Evolutionary conservation across 53 echinoderm and acorn worm species (phyloP).

Genomic region (Luidia sarsii): DNA sequence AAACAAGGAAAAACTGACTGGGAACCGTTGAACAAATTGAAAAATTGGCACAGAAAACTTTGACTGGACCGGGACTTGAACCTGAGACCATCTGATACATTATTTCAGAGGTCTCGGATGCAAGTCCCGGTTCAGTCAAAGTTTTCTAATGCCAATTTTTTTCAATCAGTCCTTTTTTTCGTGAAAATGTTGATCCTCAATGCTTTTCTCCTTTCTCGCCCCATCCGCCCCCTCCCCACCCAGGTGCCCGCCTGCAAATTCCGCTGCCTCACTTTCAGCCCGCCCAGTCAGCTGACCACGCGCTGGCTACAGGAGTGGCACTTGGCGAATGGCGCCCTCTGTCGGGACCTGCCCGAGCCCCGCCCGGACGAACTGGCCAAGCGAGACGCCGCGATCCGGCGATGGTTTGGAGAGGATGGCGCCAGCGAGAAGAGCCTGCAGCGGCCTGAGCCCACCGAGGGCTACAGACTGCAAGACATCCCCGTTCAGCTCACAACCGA

Average conservation of each 20-base stretch:
- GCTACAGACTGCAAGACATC: slow-evolving; percentile 23
- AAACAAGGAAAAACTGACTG: too few relatives aligned
- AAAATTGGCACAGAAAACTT: too few relatives aligned
- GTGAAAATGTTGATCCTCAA: too few relatives aligned
- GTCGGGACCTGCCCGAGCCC: neutral
- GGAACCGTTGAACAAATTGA: too few relatives aligned
- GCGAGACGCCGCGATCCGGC: slow-evolving; percentile 42
- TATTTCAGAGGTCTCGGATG: too few relatives aligned
- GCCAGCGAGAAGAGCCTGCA: neutral
- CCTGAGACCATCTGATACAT: too few relatives aligned
- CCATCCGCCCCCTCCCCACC: neutral
- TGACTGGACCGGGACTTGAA: too few relatives aligned
- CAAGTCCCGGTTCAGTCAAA: too few relatives aligned
- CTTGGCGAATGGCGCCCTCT: slow-evolving; percentile 39
- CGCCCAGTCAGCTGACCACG: slow-evolving; percentile 21
- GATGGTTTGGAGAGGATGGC: slow-evolving; percentile 47
- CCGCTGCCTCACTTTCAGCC: slow-evolving; percentile 50
- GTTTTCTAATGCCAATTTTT: neutral
- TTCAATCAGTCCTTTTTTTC: too few relatives aligned
- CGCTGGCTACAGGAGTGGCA: slow-evolving; percentile 66
- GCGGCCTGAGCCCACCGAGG: neutral
- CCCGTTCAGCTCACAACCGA: slow-evolving; percentile 38
- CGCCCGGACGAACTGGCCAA: slow-evolving; percentile 10
- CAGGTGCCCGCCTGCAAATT: slow-evolving; percentile 68
- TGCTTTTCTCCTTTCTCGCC: too few relatives aligned